phyloP scores from a whole-genome alignment of 2,888 invertebrate genomes.

The Scaptomyza polygonia region DNA sequence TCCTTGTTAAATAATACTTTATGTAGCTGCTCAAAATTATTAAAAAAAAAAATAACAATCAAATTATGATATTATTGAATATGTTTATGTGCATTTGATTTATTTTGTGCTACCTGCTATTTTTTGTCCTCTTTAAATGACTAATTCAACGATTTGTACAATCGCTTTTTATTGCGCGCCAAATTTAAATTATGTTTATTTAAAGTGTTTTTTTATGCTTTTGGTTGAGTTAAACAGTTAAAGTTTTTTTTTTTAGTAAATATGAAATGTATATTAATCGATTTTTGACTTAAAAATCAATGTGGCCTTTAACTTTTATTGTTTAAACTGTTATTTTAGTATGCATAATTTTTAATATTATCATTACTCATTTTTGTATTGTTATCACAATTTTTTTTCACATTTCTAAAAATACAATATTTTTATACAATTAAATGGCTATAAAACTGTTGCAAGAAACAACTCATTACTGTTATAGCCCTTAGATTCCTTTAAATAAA shows the following conservation, averaged over 20 bases:
- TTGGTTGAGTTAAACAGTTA: not conserved
- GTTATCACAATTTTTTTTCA: too few relatives aligned
- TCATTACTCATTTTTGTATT: not conserved
- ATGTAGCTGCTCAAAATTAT: not conserved
- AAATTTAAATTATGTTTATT: not conserved
- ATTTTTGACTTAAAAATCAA: not conserved
- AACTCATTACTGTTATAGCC: too few relatives aligned
- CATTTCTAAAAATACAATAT: too few relatives aligned
- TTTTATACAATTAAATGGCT: too few relatives aligned
- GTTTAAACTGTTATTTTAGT: not conserved
- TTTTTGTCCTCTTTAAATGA: not conserved
- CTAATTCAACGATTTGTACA: slow-evolving; percentile 7
- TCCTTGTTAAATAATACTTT: slow-evolving; percentile 1
- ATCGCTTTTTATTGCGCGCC: slow-evolving; percentile 1
- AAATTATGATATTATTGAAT: not conserved
- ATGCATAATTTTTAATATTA: not conserved
- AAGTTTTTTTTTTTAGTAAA: not conserved
- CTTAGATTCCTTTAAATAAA: too few relatives aligned
- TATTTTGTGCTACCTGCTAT: slow-evolving; percentile 1
- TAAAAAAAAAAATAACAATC: not conserved
- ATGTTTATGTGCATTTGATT: not conserved
- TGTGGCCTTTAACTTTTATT: not conserved
- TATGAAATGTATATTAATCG: not conserved
- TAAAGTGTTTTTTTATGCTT: not conserved
- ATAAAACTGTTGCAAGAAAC: too few relatives aligned